These are phyloP conservation scores for Sphecodes monilicornis DNA, from an alignment of 2,888 invertebrate species.

Conservation along the genomic window DNA sequence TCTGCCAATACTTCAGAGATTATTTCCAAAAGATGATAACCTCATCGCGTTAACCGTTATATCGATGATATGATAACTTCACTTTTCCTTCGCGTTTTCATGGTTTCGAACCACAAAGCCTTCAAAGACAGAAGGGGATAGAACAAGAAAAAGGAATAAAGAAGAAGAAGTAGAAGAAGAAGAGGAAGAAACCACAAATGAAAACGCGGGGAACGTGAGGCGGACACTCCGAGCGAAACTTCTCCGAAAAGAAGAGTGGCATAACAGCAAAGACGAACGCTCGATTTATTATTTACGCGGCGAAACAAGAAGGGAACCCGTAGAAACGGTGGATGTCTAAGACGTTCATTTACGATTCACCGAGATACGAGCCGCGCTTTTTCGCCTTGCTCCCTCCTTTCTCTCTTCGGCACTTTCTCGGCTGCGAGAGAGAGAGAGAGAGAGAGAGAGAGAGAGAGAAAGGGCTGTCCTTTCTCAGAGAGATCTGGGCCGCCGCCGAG, in stretches of 20 bases:
- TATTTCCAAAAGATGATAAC: too few relatives aligned
- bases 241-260: background rate
- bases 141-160: background rate
- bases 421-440: too few relatives aligned
- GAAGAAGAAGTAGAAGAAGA: background rate
- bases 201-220: background rate
- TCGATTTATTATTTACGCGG: constrained; percentile 48
- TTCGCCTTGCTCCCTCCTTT: background rate
- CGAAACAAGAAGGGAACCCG: constrained; percentile 14
- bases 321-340: constrained; percentile 35
- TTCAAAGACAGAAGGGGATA: background rate
- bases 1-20: too few relatives aligned
- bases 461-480: background rate
- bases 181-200: background rate
- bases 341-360: constrained; percentile 46
- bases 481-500: background rate
- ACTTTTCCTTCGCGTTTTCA: too few relatives aligned
- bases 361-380: background rate
- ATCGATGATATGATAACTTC: too few relatives aligned
- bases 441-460: too few relatives aligned
- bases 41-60: too few relatives aligned
- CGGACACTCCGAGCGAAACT: background rate
- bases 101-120: too few relatives aligned
- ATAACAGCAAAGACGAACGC: constrained; percentile 21
- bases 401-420: background rate